Evolutionary conservation across 2,888 invertebrate genomes (phyloP).

Genomic region (Drosophila parthenogenetica): DNA sequence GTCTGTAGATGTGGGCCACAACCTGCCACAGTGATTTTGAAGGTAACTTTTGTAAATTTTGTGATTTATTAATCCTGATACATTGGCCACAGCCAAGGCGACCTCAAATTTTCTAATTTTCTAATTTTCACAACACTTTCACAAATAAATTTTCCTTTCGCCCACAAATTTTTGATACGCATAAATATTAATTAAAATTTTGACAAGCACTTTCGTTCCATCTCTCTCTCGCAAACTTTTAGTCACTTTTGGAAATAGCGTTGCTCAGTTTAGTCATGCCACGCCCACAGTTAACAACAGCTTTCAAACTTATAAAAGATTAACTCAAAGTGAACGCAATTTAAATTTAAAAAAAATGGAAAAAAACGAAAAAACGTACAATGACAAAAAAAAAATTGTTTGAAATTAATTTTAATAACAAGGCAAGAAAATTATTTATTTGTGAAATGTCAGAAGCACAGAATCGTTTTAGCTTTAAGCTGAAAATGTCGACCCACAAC

Average conservation of each 20-base stretch:
- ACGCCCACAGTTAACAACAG: constrained; percentile 68
- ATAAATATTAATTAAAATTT: constrained; percentile 54
- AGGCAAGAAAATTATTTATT: constrained; percentile 25
- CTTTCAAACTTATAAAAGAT: constrained; percentile 65
- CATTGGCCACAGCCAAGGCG: constrained; percentile 25
- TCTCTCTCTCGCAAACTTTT: constrained; percentile 1
- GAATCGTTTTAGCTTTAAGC: constrained; percentile 12
- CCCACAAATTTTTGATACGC: background rate
- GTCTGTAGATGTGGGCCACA: constrained; percentile 22
- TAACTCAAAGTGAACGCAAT: constrained; percentile 56
- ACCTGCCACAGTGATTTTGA: constrained; percentile 49
- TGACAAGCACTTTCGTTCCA: constrained; percentile 12
- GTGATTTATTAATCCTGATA: constrained; percentile 65
- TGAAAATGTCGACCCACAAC: background rate
- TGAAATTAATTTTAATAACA: constrained; percentile 65
- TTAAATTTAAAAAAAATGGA: background rate
- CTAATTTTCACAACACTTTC: constrained; percentile 43
- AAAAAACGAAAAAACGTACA: constrained; percentile 5
- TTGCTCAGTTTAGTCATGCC: constrained; percentile 26
- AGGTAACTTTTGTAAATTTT: constrained; percentile 65
- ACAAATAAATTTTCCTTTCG: background rate
- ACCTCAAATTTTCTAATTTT: constrained; percentile 22
- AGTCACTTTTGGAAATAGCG: constrained; percentile 43
- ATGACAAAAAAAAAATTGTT: constrained; percentile 39
- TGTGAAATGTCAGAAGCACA: constrained; percentile 65